Base-by-base conservation (phyloP, 2,888 invertebrate species). In the Cataglyphis livida region DNA sequence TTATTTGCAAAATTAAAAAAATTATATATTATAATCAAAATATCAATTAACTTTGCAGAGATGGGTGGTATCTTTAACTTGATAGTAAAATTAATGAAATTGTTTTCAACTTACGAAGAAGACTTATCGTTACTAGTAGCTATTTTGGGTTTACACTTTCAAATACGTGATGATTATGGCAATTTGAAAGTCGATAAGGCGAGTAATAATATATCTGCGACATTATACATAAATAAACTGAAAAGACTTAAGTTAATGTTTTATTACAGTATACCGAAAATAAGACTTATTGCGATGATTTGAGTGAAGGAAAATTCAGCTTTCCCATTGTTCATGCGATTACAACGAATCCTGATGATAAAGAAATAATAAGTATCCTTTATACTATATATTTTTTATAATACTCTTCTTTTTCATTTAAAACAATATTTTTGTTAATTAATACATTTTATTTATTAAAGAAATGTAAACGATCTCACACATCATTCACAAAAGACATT, bases 231-330 rank as follows among this genome's bases (percentile, higher is more conserved):
- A 64, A 76, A 82, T 70, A 65, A 79, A 83, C 32, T 62, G n/a
- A 38, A 15, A 74, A 64, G 38, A 78, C 25, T 32, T 41, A 64
- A 65, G 59, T 85, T 87, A 84, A 51, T 51, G 57, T 48, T 66
- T 76, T 95, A 21, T 57, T n/a, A 51, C 94, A 99, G 98, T 99
- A 99, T 94, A 96, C 97, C 68, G 97, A 98, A 90, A 98, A 98
- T 94, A 99, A 99, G 95, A 98, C 98, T 93, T 99, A 97, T 95
- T 99, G 99, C 94, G 99, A 99, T 95, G 99, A 99, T 95, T 95
- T 99, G 82, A 99, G 99, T 0, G 99, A 99, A 95, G 99, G 99
- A 51, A 99, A 99, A 95, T 99, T 99, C 95, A 99, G 99, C 91
- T 99, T 99, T 95, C 99, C 99, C 0, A 97, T 99, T 87, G 98